These are phyloP conservation scores for Nipponia nippon DNA, from an alignment of 2,113 vertebrate species.

Conservation along the genomic window DNA sequence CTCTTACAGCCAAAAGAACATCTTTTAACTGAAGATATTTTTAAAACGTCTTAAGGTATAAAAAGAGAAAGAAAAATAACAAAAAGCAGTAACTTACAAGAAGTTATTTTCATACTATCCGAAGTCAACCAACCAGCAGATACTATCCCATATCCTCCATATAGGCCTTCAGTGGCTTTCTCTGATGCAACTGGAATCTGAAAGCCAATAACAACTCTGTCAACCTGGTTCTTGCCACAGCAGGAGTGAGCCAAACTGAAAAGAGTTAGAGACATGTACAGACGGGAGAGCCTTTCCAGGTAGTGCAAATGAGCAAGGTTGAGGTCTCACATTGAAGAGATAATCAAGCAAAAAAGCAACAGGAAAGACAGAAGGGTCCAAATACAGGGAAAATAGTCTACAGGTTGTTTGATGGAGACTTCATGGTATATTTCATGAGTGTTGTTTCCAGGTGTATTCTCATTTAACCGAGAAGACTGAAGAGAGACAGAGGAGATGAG, in stretches of 20 bases:
- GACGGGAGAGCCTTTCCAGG: background rate
- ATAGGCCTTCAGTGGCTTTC: background rate
- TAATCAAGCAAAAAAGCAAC: background rate
- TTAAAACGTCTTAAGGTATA: background rate
- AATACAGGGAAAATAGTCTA: background rate
- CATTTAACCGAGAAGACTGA: background rate
- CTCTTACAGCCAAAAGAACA: background rate
- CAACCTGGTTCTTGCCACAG: background rate
- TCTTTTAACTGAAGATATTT: background rate
- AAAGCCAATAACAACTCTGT: background rate
- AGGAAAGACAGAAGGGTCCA: background rate
- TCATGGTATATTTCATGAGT: background rate
- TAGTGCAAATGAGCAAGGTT: background rate
- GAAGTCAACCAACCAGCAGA: fast-evolving
- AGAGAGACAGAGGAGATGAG: background rate
- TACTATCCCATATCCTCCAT: background rate
- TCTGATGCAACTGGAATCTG: background rate
- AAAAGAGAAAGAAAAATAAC: background rate
- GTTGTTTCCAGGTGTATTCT: background rate
- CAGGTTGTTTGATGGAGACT: background rate
- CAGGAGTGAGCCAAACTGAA: background rate
- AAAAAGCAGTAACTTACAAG: background rate
- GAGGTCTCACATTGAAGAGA: background rate
- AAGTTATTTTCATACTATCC: background rate
- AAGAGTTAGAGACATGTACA: background rate